A percentile compares a stretch with the other conserved stretches of the same genome.
These are phyloP conservation scores for Neolamprologus toae DNA, from an alignment of 2,113 vertebrate species.

Conservation along the genomic window DNA sequence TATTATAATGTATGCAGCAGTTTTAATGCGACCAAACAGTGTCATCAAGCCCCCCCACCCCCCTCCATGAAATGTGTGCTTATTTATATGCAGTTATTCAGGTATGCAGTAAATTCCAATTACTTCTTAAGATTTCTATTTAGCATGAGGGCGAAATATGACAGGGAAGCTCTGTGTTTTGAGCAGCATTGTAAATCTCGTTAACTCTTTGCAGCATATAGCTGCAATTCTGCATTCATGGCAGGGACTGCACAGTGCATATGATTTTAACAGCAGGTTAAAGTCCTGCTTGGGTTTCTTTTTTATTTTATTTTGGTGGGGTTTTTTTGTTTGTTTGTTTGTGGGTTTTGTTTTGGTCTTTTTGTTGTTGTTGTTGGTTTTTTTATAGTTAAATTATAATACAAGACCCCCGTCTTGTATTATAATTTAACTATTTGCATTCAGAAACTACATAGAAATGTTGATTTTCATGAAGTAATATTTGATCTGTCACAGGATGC, in stretches of 20 bases:
- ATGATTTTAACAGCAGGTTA: conserved; percentile 33
- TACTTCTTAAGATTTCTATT: conserved; percentile 84
- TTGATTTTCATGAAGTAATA: neutral
- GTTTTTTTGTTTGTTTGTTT: neutral
- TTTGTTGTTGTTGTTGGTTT: neutral
- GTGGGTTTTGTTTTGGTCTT: neutral
- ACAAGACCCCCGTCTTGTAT: neutral
- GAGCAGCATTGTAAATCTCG: conserved; percentile 66
- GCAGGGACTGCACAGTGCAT: conserved; percentile 19
- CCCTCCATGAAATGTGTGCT: conserved; percentile 60
- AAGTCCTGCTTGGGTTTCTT: neutral
- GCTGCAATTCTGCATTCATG: conserved; percentile 44
- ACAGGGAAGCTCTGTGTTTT: conserved; percentile 66
- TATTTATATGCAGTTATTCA: conserved; percentile 86
- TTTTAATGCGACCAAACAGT: conserved; percentile 67
- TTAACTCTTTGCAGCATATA: conserved; percentile 58
- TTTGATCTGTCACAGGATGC: neutral
- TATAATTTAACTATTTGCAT: neutral
- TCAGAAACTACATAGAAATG: neutral
- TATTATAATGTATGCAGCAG: conserved; percentile 68
- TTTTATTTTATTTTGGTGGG: neutral
- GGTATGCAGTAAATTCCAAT: conserved; percentile 89
- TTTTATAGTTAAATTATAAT: neutral
- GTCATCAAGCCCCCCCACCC: conserved; percentile 53
- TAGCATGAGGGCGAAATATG: conserved; percentile 69